Base-by-base conservation (phyloP, 2,888 invertebrate genomes). In the Tryphoninae sp. region DNA sequence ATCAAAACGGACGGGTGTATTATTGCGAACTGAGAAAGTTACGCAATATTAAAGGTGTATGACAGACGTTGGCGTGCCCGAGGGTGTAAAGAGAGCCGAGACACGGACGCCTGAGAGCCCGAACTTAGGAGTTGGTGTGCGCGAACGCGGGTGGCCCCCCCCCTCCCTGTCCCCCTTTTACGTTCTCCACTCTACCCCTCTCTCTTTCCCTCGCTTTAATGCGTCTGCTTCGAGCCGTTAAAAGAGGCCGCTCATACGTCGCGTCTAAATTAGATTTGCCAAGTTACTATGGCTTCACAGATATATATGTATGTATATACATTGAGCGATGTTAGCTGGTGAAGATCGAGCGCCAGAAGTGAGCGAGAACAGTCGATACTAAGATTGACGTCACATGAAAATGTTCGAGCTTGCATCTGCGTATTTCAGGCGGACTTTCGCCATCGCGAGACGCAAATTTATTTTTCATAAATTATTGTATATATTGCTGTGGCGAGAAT, bases 181-280 rank as follows among this genome's bases (percentile, higher is more conserved):
- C 33, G 4, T 6, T 33, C 33, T 33, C 78, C 53, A 53, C 8
- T 61, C 45, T 22, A 8, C 13, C 16, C 19, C 51, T 76, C 69
- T 33, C 78, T 78, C 71, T 61, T 53, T 49, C 78, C 76, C 71
- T 67, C 61, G 58, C 77, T 81, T 85, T 85, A 87, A 86, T 84
- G 85, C 78, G 84, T 84, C 84, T 85, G 79, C 81, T 58, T 62
- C 71, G 68, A 84, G 83, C 85, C 78, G 84, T 85, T 85, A 83
- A 84, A 79, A 84, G 82, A 78, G 71, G 78, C 80, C 75, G 78
- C 78, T 80, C 83, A 53, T 82, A 78, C 77, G 76, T 73, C 55
- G 72, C 62, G 55, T 78, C 80, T 78, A 82, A 82, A 84, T 83
- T 82, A 81, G 71, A 81, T 84, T 84, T 61, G 69, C 79, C 75